These are phyloP conservation scores for Orussus abietinus DNA, from an alignment of 1,140 invertebrate genomes.

Conservation along the genomic window DNA sequence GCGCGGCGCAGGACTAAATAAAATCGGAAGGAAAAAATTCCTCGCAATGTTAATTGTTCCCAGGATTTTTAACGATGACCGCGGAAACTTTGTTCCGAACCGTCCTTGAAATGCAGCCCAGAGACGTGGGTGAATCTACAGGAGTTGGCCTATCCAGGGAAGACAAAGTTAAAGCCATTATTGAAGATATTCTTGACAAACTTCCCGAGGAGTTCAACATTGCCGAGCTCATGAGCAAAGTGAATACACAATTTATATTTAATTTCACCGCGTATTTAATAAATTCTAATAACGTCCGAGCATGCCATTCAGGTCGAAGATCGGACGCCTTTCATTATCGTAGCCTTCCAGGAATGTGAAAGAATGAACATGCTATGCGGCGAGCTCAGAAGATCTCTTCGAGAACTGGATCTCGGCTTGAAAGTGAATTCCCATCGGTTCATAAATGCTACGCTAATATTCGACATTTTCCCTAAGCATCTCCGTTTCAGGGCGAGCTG, in stretches of 20 bases:
- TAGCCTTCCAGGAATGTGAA: constrained; percentile 93
- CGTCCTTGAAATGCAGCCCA: constrained; percentile 88
- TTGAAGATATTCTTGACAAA: constrained; percentile 88
- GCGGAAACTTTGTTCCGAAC: constrained; percentile 85
- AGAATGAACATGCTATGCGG: constrained; percentile 84
- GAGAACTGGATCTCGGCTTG: constrained; percentile 81
- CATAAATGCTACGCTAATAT: neutral
- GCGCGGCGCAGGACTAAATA: too few species aligned
- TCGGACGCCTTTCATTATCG: constrained; percentile 85
- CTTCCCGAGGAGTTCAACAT: constrained; percentile 88
- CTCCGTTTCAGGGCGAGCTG: constrained; percentile 70
- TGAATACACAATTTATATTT: constrained; percentile 8
- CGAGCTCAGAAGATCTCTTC: constrained; percentile 77
- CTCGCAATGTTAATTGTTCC: constrained; percentile 8
- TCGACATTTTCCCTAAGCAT: constrained; percentile 2
- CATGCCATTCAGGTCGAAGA: constrained; percentile 64
- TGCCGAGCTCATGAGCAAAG: constrained; percentile 77
- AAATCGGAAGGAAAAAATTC: too few species aligned
- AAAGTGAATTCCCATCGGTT: constrained; percentile 61
- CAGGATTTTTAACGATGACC: constrained; percentile 74
- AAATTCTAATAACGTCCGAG: too few species aligned
- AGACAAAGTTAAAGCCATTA: constrained; percentile 75
- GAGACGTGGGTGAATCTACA: constrained; percentile 68
- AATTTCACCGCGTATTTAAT: neutral
- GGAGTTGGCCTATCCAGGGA: constrained; percentile 68